phyloP scores from a whole-genome alignment of 2,113 vertebrate species.

The Anser cygnoides region DNA sequence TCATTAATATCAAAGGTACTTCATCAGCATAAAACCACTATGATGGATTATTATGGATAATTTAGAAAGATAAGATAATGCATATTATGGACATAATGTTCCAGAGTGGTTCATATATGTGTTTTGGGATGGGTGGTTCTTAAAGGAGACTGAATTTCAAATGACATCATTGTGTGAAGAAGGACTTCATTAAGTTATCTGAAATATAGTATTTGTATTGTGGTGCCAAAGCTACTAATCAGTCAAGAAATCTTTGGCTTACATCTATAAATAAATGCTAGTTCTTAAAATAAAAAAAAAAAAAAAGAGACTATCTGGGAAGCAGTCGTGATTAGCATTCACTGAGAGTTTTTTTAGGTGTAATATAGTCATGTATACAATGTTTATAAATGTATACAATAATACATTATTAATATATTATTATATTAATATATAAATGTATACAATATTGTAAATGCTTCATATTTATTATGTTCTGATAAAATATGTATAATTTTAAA shows the following conservation, averaged over 20 bases:
- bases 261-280: neutral
- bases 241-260: slow-evolving; percentile 22
- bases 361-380: neutral
- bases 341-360: neutral
- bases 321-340: neutral
- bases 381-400: neutral
- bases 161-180: neutral
- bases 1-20: neutral
- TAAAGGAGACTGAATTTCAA: neutral
- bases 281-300: neutral
- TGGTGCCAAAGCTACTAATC: slow-evolving; percentile 5
- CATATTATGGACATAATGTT: neutral
- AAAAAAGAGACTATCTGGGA: neutral
- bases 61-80: neutral
- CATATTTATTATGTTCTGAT: neutral
- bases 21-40: neutral
- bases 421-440: neutral
- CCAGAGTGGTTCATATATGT: neutral
- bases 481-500: neutral
- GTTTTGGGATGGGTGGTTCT: neutral
- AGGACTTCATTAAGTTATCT: neutral
- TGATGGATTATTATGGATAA: neutral
- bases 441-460: neutral
- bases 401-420: neutral
- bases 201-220: neutral